Percentiles rank a stretch among this genome's conserved stretches.
Conservation (phyloP, 2,113 vertebrate species). For the Erythrolamprus reginae region DNA sequence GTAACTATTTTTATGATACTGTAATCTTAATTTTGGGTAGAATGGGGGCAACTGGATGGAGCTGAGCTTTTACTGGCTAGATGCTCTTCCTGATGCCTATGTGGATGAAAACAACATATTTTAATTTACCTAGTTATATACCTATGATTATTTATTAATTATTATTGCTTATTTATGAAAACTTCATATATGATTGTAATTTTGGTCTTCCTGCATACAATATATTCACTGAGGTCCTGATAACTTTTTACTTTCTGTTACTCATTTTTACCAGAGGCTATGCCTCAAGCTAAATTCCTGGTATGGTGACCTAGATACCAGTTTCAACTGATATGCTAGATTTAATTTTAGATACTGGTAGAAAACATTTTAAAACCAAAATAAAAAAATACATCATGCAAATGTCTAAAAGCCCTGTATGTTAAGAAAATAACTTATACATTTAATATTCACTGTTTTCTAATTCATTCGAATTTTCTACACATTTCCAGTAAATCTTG, state of each 20-base stretch:
- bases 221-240: constrained; percentile 29
- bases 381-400: constrained; percentile 10
- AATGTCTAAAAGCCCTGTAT: constrained; percentile 6
- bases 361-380: constrained; percentile 43
- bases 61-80: not conserved
- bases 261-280: constrained; percentile 51
- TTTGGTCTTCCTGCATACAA: constrained; percentile 29
- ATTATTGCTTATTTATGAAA: constrained; percentile 5
- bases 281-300: constrained; percentile 54
- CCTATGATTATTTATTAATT: constrained; percentile 2
- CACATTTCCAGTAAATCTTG: constrained; percentile 23
- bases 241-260: constrained; percentile 35
- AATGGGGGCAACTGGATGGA: not conserved
- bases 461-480: constrained; percentile 25
- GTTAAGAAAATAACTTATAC: not conserved
- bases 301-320: constrained; percentile 23
- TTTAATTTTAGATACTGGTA: constrained; percentile 34
- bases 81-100: too few species aligned
- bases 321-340: constrained; percentile 30
- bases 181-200: not conserved
- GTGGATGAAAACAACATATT: not conserved
- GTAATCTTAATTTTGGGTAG: not conserved
- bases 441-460: not conserved
- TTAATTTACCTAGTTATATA: not conserved
- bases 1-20: not conserved